These are phyloP conservation scores for Neoitamus cyanurus DNA, from an alignment of 2,888 invertebrate species.

Conservation along the genomic window DNA sequence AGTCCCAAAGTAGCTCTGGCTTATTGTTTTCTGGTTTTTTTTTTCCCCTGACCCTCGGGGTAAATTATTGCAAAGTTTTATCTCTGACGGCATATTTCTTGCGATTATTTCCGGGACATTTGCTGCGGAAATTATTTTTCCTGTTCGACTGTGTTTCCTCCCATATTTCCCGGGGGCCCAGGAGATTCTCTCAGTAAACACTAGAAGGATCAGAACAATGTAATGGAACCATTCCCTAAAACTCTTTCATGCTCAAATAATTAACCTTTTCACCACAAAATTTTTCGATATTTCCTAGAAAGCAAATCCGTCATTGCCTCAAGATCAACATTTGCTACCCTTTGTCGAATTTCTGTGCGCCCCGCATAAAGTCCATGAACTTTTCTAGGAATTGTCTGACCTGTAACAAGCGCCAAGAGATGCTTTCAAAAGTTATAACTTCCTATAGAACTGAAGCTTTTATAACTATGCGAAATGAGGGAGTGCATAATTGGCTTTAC, in stretches of 20 bases:
- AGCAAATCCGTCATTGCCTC: neutral
- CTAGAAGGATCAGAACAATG: neutral
- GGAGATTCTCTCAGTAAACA: neutral
- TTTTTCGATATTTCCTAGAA: neutral
- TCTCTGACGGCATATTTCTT: slow-evolving; percentile 15
- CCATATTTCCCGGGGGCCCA: neutral
- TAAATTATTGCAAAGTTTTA: slow-evolving; percentile 12
- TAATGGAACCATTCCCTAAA: neutral
- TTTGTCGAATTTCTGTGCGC: neutral
- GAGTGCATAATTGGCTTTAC: neutral
- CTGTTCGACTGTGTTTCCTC: neutral
- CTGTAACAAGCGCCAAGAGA: neutral
- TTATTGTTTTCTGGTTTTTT: slow-evolving; percentile 15
- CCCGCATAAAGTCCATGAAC: neutral
- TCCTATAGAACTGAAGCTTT: neutral
- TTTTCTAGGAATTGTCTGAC: neutral
- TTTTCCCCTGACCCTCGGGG: neutral
- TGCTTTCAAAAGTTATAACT: neutral
- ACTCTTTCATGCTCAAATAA: neutral
- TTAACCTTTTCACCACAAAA: neutral
- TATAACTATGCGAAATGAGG: neutral
- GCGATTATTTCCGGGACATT: neutral
- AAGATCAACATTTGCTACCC: neutral
- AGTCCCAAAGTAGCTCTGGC: neutral
- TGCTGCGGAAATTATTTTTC: neutral